A percentile compares a stretch with the other conserved stretches of the same genome.
Conservation (phyloP, 2,797 vertebrate genomes). For the Eulemur rubriventer region DNA sequence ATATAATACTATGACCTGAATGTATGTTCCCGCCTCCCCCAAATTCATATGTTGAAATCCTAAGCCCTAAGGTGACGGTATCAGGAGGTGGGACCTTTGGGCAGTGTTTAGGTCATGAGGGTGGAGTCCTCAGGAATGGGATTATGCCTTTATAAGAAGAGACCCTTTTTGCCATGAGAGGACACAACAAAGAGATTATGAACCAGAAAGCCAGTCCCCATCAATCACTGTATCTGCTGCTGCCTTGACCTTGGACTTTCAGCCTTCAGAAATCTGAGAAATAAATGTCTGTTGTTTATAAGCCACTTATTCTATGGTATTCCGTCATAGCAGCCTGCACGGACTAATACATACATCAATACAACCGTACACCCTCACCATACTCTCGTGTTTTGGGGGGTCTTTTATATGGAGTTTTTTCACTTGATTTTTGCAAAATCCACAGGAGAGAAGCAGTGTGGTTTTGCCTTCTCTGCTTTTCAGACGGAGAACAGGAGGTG, state of each 20-base stretch:
- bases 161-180: neutral
- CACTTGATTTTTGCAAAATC: neutral
- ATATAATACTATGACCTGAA: neutral
- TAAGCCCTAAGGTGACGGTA: neutral
- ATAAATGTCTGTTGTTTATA: neutral
- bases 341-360: neutral
- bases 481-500: neutral
- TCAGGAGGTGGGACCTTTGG: neutral
- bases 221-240: neutral
- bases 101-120: neutral
- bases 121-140: neutral
- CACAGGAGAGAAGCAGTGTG: neutral
- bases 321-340: too few species aligned
- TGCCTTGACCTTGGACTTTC: neutral
- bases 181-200: neutral
- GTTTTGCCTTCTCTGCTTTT: neutral
- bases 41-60: neutral
- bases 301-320: neutral
- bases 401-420: neutral
- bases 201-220: neutral
- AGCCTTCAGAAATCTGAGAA: neutral
- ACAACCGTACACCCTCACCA: too few species aligned
- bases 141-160: neutral
- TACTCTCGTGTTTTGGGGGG: neutral
- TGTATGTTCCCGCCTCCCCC: accelerated